Evolutionary conservation across 2,797 vertebrate genomes (phyloP).

Genomic region (Periparus ater): DNA sequence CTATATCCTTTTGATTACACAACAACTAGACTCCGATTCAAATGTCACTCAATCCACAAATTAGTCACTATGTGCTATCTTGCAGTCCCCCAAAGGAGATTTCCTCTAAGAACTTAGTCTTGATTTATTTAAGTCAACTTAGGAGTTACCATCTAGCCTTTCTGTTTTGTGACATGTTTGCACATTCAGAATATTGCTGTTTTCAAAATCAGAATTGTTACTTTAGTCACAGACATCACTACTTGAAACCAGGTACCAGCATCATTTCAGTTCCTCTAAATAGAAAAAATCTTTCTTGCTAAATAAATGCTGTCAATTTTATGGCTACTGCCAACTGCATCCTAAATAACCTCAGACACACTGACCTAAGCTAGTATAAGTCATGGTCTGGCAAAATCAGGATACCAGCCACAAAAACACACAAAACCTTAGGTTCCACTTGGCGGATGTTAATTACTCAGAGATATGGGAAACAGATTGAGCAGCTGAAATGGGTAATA

Average conservation of each 20-base stretch:
- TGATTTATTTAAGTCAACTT: not conserved
- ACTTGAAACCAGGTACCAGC: not conserved
- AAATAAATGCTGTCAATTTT: not conserved
- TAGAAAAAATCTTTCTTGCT: not conserved
- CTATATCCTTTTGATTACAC: rapidly evolving
- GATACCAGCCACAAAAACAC: not conserved
- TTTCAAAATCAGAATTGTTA: not conserved
- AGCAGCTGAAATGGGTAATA: not conserved
- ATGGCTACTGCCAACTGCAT: not conserved
- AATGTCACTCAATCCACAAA: not conserved
- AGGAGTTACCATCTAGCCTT: not conserved
- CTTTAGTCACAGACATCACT: not conserved
- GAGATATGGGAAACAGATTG: not conserved
- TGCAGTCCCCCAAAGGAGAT: not conserved
- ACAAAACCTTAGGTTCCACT: not conserved
- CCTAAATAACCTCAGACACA: not conserved
- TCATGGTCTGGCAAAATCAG: not conserved
- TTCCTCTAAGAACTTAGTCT: not conserved
- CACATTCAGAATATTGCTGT: not conserved
- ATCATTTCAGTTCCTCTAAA: not conserved
- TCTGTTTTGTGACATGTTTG: not conserved
- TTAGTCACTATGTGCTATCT: no score
- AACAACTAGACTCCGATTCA: not conserved
- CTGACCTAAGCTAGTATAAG: not conserved
- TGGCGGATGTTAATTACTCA: not conserved